Percentiles rank a stretch among this genome's conserved stretches.
Conservation (phyloP, 2,888 invertebrate genomes). For the Helobdella robusta region DNA sequence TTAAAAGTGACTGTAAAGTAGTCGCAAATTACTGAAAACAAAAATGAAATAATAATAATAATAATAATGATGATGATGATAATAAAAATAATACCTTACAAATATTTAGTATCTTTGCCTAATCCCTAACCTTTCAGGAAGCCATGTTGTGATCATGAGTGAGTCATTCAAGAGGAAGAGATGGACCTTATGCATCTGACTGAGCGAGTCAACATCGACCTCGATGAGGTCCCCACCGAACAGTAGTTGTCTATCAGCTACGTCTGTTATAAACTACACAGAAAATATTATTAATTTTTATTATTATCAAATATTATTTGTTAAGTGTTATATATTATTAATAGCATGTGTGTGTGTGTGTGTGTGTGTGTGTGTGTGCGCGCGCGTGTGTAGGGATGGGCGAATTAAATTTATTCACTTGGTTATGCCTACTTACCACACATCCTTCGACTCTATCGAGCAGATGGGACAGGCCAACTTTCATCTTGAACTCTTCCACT, state of each 20-base stretch:
- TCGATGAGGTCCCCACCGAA: conserved; percentile 85
- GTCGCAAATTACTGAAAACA: too few species aligned
- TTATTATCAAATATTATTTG: too few species aligned
- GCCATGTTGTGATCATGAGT: conserved; percentile 67
- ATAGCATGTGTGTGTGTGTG: not conserved
- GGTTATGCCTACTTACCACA: conserved; percentile 54
- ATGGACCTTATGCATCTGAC: conserved; percentile 73
- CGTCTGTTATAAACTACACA: conserved; percentile 57
- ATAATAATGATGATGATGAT: too few species aligned
- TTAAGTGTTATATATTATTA: too few species aligned
- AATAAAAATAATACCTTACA: too few species aligned
- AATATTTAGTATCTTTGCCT: too few species aligned
- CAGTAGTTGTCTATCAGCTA: conserved; percentile 66
- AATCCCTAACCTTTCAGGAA: conserved; percentile 42
- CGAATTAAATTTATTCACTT: not conserved
- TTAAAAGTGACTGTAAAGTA: too few species aligned
- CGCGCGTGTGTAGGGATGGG: not conserved
- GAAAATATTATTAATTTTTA: not conserved
- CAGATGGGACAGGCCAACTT: conserved; percentile 51
- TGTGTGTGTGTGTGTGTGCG: not conserved
- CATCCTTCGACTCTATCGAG: conserved; percentile 80
- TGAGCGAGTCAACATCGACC: conserved; percentile 68
- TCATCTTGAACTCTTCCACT: conserved; percentile 36
- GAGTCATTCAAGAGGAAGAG: conserved; percentile 86
- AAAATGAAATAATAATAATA: too few species aligned